Evolutionary conservation across 2,888 invertebrate species (phyloP).

Genomic region (Sarcophaga rosellei): DNA sequence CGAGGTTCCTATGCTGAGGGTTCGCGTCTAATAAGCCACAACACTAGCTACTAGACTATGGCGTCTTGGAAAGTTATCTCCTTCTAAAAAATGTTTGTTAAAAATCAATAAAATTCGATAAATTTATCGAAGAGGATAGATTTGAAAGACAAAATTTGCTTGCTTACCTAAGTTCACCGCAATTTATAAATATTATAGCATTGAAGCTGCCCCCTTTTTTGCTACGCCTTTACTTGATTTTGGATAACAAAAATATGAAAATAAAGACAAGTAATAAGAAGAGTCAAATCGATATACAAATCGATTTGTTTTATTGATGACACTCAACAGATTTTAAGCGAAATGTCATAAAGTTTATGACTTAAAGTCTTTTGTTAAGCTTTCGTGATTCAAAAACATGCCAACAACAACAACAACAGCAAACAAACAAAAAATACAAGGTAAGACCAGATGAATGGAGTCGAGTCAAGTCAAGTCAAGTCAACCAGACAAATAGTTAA

Average conservation of each 20-base stretch:
- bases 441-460: neutral
- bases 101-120: too few species aligned
- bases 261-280: slow-evolving; percentile 32
- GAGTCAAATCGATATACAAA: slow-evolving; percentile 75
- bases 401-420: slow-evolving; percentile 15
- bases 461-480: slow-evolving; percentile 28
- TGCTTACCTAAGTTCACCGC: too few species aligned
- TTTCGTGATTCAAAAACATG: slow-evolving; percentile 51
- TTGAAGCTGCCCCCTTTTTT: neutral
- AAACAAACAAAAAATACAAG: slow-evolving; percentile 59
- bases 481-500: slow-evolving; percentile 59
- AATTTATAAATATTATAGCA: too few species aligned
- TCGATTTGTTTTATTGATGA: slow-evolving; percentile 81
- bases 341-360: slow-evolving; percentile 80
- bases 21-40: too few species aligned
- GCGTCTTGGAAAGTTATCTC: neutral
- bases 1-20: too few species aligned
- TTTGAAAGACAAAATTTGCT: too few species aligned
- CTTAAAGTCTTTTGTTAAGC: slow-evolving; percentile 79
- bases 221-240: neutral
- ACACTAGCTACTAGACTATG: too few species aligned
- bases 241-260: neutral
- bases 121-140: too few species aligned
- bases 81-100: neutral
- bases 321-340: slow-evolving; percentile 76